Evolutionary conservation across 2,113 vertebrate genomes (phyloP).

Genomic region (Oreochromis spilurus): DNA sequence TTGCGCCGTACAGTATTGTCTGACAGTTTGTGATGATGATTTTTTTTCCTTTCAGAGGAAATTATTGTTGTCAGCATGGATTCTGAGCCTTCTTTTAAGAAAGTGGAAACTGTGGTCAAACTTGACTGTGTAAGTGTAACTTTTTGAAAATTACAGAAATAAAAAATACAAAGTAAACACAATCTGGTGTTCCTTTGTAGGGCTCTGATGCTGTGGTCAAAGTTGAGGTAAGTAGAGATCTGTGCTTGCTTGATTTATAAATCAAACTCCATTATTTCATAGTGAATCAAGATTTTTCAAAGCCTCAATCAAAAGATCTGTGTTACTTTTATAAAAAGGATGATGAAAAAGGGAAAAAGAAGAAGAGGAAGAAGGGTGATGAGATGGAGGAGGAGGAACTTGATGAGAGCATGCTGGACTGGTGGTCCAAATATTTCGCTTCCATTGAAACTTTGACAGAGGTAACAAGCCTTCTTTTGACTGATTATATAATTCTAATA

Average conservation of each 20-base stretch:
- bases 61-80: constrained; percentile 83
- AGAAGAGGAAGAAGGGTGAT: constrained; percentile 80
- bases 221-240: constrained; percentile 48
- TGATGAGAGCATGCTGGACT: constrained; percentile 93
- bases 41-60: constrained; percentile 52
- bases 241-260: neutral
- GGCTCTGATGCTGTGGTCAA: constrained; percentile 65
- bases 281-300: neutral
- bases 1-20: neutral
- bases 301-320: neutral
- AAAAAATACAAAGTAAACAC: neutral
- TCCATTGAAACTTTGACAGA: constrained; percentile 95
- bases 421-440: constrained; percentile 98
- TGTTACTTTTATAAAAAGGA: constrained; percentile 45
- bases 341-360: constrained; percentile 80
- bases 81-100: constrained; percentile 81
- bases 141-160: neutral
- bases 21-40: neutral
- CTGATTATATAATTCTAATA: neutral
- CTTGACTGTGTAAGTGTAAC: constrained; percentile 84
- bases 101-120: constrained; percentile 95
- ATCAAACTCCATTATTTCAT: neutral
- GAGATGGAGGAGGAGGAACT: constrained; percentile 88
- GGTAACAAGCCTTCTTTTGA: constrained; percentile 32
- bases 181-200: neutral